phyloP scores from a whole-genome alignment of 2,113 vertebrate genomes.

The Chionodraco myersi region DNA sequence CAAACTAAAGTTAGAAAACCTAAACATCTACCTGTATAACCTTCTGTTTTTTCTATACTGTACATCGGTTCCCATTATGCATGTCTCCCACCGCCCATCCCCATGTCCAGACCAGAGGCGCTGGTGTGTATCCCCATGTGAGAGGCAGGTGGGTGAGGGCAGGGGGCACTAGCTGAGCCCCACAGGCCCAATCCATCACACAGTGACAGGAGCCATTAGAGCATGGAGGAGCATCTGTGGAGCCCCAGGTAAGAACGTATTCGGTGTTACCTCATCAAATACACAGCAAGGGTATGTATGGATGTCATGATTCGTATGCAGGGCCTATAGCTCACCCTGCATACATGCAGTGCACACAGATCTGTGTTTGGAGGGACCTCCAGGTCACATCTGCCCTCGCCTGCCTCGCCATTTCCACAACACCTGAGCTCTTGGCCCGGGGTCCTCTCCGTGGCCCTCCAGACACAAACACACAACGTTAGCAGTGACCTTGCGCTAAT shows the following conservation, averaged over 20 bases:
- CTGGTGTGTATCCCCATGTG: slow-evolving; percentile 51
- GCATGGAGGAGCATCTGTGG: slow-evolving; percentile 76
- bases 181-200: slow-evolving; percentile 81
- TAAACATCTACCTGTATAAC: background rate
- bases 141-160: slow-evolving; percentile 68
- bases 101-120: slow-evolving; percentile 29
- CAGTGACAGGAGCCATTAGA: slow-evolving; percentile 78
- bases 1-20: background rate
- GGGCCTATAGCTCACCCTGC: background rate
- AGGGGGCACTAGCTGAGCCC: slow-evolving; percentile 59
- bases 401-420: slow-evolving; percentile 10
- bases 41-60: background rate
- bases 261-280: slow-evolving; percentile 49
- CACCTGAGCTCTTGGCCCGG: slow-evolving; percentile 50
- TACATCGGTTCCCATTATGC: slow-evolving; percentile 13
- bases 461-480: slow-evolving; percentile 8
- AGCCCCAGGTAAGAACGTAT: slow-evolving; percentile 66
- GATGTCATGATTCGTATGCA: slow-evolving; percentile 60
- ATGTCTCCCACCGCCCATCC: background rate
- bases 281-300: slow-evolving; percentile 71
- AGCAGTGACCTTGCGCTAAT: slow-evolving; percentile 61
- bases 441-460: slow-evolving; percentile 16
- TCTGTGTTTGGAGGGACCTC: slow-evolving; percentile 1
- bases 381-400: slow-evolving; percentile 11
- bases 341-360: slow-evolving; percentile 10